Base-by-base conservation (phyloP, 2,113 vertebrate genomes). In the Scartelaos histophorus region DNA sequence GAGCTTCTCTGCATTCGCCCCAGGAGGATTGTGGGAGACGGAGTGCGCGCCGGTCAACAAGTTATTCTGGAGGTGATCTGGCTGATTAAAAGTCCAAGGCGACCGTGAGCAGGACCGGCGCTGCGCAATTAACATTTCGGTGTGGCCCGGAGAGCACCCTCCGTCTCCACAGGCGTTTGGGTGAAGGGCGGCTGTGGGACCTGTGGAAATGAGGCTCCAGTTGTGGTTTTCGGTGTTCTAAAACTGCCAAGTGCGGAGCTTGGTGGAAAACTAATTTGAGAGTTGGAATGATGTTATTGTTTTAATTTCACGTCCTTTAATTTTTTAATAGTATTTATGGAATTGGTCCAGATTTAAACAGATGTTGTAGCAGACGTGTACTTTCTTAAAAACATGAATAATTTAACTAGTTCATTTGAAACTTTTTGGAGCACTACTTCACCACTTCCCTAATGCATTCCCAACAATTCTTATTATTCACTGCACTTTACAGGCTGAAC, bases 1-100 rank as follows among this genome's bases (percentile, higher is more conserved):
- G 34, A 64, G 61, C 61, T n/a, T 64, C 34, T 64, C 61, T 38
- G 61, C 61, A 38, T 43, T 64, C n/a, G 34, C 61, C 61, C 68
- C 61, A 16, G 29, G 61, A 64, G 61, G 61, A 64, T 64, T 64
- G 22, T 67, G 58, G 60, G 43, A 67, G 38, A 79, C n/a, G 24
- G 54, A 74, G 70, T 65, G 38, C 45, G 25, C 34, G 29, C 19
- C 21, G 47, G 45, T n/a, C 58, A 66, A 67, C 66, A 66, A 25
- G 51, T 43, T 69, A 11, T 61, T 71, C 13, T 53, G 43, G 19
- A 74, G 34, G 49, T 21, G 51, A 67, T 46, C 25, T 69, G 25
- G 1, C 2, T 67, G 68, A 84, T 64, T 69, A 74, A 67, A 58
- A 43, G 47, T 64, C 21, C 22, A 43, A 57, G 24, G 49, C 43